Evolutionary conservation across 2,888 invertebrate genomes (phyloP).

Genomic region (Trichogramma dendrolimi): DNA sequence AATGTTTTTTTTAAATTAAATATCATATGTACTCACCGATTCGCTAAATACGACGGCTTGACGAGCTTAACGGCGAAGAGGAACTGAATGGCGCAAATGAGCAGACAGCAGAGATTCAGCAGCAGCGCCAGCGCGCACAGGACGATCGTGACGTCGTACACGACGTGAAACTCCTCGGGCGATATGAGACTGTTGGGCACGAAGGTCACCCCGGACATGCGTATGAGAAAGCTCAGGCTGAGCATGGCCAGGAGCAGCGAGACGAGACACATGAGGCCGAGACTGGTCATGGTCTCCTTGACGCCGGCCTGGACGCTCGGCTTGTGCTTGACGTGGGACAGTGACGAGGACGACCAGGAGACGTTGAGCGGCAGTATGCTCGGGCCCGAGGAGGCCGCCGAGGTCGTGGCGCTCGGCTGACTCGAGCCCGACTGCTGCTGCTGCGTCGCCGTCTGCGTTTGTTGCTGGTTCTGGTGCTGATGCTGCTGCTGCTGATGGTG

Average conservation of each 20-base stretch:
- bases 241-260: constrained; percentile 78
- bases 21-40: neutral
- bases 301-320: constrained; percentile 58
- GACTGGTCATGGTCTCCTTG: constrained; percentile 77
- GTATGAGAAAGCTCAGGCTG: constrained; percentile 78
- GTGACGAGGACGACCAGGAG: constrained; percentile 42
- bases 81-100: constrained; percentile 92
- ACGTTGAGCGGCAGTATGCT: constrained; percentile 40
- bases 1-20: neutral
- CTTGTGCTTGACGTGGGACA: constrained; percentile 23
- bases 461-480: constrained; percentile 44
- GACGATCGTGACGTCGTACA: constrained; percentile 88
- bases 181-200: constrained; percentile 56
- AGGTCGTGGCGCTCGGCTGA: constrained; percentile 40
- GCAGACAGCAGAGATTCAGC: constrained; percentile 82
- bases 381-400: constrained; percentile 48
- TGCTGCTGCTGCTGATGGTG: constrained; percentile 47
- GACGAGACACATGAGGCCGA: constrained; percentile 80
- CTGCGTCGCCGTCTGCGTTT: constrained; percentile 29
- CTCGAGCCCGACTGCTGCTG: constrained; percentile 42
- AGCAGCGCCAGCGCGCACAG: constrained; percentile 84
- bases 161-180: constrained; percentile 79
- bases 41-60: constrained; percentile 65
- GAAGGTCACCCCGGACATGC: constrained; percentile 71
- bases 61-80: constrained; percentile 89